phyloP scores from a whole-genome alignment of 1,140 invertebrate species.

The Lethrus apterus region DNA sequence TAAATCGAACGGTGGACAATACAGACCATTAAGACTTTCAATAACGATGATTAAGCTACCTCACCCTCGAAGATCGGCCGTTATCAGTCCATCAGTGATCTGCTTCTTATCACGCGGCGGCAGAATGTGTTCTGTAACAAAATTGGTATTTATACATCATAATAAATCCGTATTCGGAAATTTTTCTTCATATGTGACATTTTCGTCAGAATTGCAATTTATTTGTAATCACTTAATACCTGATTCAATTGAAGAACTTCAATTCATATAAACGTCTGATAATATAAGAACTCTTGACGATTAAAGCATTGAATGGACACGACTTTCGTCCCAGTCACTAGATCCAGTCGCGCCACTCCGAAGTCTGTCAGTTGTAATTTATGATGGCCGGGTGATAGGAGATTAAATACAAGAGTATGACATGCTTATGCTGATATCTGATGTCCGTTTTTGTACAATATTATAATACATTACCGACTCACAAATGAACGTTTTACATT shows the following conservation, averaged over 20 bases:
- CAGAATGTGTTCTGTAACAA: slow-evolving; percentile 10
- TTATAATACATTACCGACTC: too few relatives aligned
- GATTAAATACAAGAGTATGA: slow-evolving; percentile 27
- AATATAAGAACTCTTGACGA: too few relatives aligned
- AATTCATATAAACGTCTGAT: too few relatives aligned
- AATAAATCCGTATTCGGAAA: neutral
- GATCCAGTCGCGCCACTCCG: slow-evolving; percentile 16
- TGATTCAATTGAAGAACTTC: too few relatives aligned
- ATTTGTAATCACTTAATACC: too few relatives aligned
- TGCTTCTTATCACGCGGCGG: slow-evolving; percentile 6
- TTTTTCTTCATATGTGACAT: neutral
- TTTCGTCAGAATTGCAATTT: too few relatives aligned
- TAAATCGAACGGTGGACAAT: slow-evolving; percentile 39
- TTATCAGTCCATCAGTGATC: too few relatives aligned
- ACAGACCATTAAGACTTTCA: slow-evolving; percentile 39
- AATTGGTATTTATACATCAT: neutral
- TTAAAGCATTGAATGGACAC: slow-evolving; percentile 13
- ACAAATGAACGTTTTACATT: too few relatives aligned
- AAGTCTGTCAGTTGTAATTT: slow-evolving; percentile 26
- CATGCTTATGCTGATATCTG: slow-evolving; percentile 22
- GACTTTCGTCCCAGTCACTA: slow-evolving; percentile 8
- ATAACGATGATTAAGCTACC: slow-evolving; percentile 41
- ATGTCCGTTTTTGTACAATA: slow-evolving; percentile 14
- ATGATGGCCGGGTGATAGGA: slow-evolving; percentile 24
- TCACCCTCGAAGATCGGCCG: too few relatives aligned